A percentile compares a stretch with the other conserved stretches of the same genome.
These are phyloP conservation scores for Camponotus floridanus DNA, from an alignment of 1,140 invertebrate species.

Conservation along the genomic window DNA sequence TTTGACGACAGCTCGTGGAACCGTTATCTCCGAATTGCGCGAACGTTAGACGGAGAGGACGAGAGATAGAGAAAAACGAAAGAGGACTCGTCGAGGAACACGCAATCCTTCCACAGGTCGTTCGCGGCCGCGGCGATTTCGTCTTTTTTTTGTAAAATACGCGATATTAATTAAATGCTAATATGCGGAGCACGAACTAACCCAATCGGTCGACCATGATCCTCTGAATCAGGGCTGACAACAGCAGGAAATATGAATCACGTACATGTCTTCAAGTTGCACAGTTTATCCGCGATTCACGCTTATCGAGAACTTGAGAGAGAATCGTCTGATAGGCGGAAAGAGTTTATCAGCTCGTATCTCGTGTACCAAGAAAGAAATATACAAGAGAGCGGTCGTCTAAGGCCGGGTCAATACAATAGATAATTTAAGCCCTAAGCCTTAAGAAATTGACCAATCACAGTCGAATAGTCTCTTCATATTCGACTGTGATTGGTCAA, in stretches of 20 bases:
- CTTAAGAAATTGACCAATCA: too few species aligned
- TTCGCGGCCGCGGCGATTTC: neutral
- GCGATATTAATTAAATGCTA: slow-evolving; percentile 68
- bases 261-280: slow-evolving; percentile 28
- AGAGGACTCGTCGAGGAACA: neutral
- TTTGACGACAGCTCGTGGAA: slow-evolving; percentile 16
- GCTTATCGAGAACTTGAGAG: neutral
- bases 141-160: slow-evolving; percentile 10
- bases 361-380: too few species aligned
- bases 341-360: too few species aligned
- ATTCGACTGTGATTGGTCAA: too few species aligned
- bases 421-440: too few species aligned
- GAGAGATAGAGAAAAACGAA: neutral
- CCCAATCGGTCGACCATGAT: slow-evolving; percentile 88
- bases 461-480: too few species aligned
- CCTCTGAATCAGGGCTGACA: slow-evolving; percentile 84
- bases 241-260: slow-evolving; percentile 82
- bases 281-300: slow-evolving; percentile 29
- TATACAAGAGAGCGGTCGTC: neutral
- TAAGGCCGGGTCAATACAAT: too few species aligned
- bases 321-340: neutral
- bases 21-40: slow-evolving; percentile 58
- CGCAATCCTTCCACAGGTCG: neutral
- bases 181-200: slow-evolving; percentile 80
- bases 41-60: neutral